Evolutionary conservation across 1,140 invertebrate species (phyloP).

Genomic region (Araneus ventricosus): DNA sequence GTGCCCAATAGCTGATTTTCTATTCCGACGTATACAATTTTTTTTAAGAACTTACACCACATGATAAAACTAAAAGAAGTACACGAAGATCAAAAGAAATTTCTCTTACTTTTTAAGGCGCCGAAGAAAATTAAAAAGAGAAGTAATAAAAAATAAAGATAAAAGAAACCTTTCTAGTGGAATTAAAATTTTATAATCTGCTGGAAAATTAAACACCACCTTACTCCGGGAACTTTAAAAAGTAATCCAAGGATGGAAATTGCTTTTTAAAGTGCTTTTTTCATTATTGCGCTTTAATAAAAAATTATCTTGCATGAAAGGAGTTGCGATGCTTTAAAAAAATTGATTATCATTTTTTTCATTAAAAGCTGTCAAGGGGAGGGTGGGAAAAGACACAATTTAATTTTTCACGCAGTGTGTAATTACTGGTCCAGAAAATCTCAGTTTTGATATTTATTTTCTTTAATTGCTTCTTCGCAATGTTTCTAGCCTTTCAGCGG

Average conservation of each 20-base stretch:
- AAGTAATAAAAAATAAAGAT: conserved; percentile 3
- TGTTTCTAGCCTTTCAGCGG: not conserved
- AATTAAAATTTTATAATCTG: conserved; percentile 44
- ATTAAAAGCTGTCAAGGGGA: not conserved
- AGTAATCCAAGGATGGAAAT: not conserved
- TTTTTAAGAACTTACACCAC: not conserved
- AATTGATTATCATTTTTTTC: conserved; percentile 6
- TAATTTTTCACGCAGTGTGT: not conserved
- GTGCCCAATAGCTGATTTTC: not conserved
- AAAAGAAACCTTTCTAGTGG: not conserved
- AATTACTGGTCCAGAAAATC: conserved; percentile 49
- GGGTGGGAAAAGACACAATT: not conserved
- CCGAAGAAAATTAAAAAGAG: not conserved
- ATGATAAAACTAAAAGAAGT: not conserved
- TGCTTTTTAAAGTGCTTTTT: conserved; percentile 5
- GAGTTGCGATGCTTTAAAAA: not conserved
- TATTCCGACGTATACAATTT: not conserved
- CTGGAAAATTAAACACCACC: conserved; percentile 16
- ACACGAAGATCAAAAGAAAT: conserved; percentile 15
- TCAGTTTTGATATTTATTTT: conserved; percentile 30
- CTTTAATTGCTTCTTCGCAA: conserved; percentile 33
- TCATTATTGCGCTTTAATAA: not conserved
- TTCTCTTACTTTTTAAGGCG: not conserved
- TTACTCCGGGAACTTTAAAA: not conserved
- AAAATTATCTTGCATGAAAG: not conserved